Evolutionary conservation across 2,113 vertebrate genomes (phyloP).

Genomic region (Paradoxurus hermaphroditus): DNA sequence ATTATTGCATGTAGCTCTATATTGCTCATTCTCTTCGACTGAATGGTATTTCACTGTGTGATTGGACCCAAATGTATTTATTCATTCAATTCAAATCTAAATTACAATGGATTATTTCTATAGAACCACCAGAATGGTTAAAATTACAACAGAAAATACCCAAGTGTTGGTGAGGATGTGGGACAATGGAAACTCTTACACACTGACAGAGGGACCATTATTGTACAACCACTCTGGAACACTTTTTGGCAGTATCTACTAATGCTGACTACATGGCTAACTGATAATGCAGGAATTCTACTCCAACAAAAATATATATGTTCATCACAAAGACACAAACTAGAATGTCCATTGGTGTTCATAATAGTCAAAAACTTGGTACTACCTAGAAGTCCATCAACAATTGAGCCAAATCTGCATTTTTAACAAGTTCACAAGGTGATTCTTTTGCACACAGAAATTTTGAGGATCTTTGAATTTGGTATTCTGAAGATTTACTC

Average conservation of each 20-base stretch:
- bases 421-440: not conserved
- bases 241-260: not conserved
- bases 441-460: not conserved
- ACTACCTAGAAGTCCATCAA: not conserved
- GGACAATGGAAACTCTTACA: not conserved
- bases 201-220: not conserved
- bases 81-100: not conserved
- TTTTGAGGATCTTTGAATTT: not conserved
- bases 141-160: slow-evolving; percentile 6
- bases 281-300: not conserved
- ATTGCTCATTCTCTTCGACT: not conserved
- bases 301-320: not conserved
- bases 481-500: slow-evolving; percentile 37
- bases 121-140: not conserved
- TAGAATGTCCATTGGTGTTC: not conserved
- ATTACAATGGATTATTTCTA: not conserved
- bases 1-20: not conserved
- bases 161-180: not conserved
- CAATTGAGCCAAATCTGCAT: not conserved
- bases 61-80: not conserved
- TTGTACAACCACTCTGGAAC: not conserved
- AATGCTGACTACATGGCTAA: not conserved
- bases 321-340: not conserved
- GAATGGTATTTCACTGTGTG: not conserved
- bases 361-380: not conserved